Conservation (phyloP, 2,888 invertebrate species). For the Pyrrhia umbra region DNA sequence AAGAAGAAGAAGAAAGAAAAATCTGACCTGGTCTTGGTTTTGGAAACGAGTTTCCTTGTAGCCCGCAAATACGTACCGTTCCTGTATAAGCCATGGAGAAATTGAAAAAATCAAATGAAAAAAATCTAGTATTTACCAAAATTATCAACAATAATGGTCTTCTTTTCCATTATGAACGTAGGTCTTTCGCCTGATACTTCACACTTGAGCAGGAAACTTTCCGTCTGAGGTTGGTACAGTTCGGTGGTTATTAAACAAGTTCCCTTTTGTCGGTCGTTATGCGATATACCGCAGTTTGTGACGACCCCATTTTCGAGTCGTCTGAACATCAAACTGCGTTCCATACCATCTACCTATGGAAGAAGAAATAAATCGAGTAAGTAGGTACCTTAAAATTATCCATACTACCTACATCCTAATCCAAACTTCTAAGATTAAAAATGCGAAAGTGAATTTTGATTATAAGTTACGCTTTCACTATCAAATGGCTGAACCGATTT, state of each 20-base stretch:
- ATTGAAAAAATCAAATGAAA: no score
- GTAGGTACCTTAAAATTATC: not conserved
- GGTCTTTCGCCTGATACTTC: slow-evolving; percentile 85
- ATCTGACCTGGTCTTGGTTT: no score
- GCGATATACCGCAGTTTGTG: slow-evolving; percentile 69
- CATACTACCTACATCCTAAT: no score
- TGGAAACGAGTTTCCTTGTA: no score
- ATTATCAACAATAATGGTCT: slow-evolving; percentile 69
- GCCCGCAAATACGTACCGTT: no score
- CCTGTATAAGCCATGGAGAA: no score
- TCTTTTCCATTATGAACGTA: slow-evolving; percentile 71
- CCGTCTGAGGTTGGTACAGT: slow-evolving; percentile 67
- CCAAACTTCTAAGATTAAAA: no score
- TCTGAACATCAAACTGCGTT: slow-evolving; percentile 56
- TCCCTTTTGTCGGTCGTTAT: slow-evolving; percentile 64
- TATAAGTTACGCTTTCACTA: no score
- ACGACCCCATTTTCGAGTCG: slow-evolving; percentile 67
- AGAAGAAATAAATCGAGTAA: not conserved
- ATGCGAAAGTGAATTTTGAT: no score
- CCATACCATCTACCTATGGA: slow-evolving; percentile 62
- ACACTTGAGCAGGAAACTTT: slow-evolving; percentile 72
- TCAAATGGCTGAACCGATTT: no score
- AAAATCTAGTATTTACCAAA: slow-evolving; percentile 69
- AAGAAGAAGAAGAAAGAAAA: no score
- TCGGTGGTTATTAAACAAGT: slow-evolving; percentile 72